Evolutionary conservation across 2,797 vertebrate species (phyloP).

Genomic region (Hippoglossus hippoglossus): DNA sequence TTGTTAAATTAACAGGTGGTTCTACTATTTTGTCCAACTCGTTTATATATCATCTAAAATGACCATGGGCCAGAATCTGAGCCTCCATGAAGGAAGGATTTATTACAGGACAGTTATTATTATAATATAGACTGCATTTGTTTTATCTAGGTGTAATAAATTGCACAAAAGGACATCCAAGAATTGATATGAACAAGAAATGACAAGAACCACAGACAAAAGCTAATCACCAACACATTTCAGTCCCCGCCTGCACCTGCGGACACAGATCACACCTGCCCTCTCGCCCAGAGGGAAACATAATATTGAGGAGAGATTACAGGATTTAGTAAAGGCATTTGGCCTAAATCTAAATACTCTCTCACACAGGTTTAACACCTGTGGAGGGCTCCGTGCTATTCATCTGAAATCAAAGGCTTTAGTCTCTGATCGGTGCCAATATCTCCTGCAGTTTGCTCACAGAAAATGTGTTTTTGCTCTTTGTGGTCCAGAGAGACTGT

Average conservation of each 20-base stretch:
- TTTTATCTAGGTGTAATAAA: too few species aligned
- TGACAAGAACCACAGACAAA: conserved; percentile 12
- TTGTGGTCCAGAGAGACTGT: conserved; percentile 62
- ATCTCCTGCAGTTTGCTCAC: conserved; percentile 28
- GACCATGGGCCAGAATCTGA: too few species aligned
- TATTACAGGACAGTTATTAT: too few species aligned
- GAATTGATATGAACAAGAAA: too few species aligned
- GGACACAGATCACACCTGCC: conserved; percentile 63
- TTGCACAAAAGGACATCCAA: too few species aligned
- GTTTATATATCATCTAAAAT: too few species aligned
- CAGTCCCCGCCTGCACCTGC: conserved; percentile 72
- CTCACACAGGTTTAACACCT: conserved; percentile 79
- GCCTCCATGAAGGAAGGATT: too few species aligned
- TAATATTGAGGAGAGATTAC: conserved; percentile 68
- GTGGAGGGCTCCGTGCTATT: conserved; percentile 68
- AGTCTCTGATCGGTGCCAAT: conserved; percentile 56
- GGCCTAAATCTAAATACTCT: conserved; percentile 56
- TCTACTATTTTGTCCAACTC: too few species aligned
- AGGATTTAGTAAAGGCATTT: conserved; percentile 53
- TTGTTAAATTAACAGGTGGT: too few species aligned
- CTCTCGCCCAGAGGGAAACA: conserved; percentile 63
- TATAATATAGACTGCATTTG: too few species aligned
- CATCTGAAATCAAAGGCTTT: conserved; percentile 54
- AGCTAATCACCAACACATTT: conserved; percentile 49
- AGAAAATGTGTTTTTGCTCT: conserved; percentile 63